Conservation (phyloP, 2,888 invertebrate genomes). For the Agapostemon virescens region DNA sequence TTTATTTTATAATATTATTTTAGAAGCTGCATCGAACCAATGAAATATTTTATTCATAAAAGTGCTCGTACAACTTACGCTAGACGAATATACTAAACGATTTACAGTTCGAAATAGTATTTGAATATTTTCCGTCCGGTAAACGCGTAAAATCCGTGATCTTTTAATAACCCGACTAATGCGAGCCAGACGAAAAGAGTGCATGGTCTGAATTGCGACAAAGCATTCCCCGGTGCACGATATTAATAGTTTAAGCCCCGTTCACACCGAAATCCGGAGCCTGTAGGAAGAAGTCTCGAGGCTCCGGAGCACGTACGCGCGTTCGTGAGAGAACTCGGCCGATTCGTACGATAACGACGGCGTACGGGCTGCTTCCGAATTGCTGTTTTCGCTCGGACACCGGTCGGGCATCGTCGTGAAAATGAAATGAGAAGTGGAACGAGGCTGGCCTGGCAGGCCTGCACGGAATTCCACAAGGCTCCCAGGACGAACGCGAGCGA, state of each 20-base stretch:
- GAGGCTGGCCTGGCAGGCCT: constrained; percentile 26
- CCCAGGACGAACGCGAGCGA: constrained; percentile 40
- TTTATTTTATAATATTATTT: no score
- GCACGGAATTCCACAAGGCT: constrained; percentile 54
- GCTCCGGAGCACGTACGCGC: constrained; percentile 59
- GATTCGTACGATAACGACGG: constrained; percentile 68
- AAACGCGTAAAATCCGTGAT: background rate
- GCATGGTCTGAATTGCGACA: constrained; percentile 22
- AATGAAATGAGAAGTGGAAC: constrained; percentile 53
- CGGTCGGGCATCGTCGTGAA: constrained; percentile 40
- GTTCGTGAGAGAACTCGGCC: constrained; percentile 69
- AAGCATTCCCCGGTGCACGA: constrained; percentile 55
- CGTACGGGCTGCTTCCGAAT: constrained; percentile 66
- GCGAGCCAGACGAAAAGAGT: background rate
- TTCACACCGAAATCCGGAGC: constrained; percentile 53
- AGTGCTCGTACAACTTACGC: no score
- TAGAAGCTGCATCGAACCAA: no score
- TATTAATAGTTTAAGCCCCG: constrained; percentile 20
- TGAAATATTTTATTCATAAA: no score
- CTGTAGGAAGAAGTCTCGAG: constrained; percentile 31
- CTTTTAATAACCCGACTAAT: background rate
- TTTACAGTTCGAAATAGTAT: no score
- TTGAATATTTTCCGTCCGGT: no score
- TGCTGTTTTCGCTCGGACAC: constrained; percentile 59
- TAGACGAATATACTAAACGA: no score